A percentile compares a stretch with the other conserved stretches of the same genome.
phyloP scores from a whole-genome alignment of 1,140 invertebrate genomes.

The Musca vetustissima region DNA sequence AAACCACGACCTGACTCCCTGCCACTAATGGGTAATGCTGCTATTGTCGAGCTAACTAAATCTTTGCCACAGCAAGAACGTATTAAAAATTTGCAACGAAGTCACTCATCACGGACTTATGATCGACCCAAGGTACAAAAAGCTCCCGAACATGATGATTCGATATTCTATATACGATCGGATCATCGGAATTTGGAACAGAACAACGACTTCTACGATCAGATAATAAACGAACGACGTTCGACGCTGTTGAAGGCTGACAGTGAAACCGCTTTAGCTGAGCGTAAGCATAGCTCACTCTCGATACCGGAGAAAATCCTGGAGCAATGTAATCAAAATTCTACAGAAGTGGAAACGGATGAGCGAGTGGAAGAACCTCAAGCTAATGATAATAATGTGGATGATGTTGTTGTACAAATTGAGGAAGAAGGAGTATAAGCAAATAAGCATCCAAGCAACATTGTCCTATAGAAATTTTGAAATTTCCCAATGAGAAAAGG shows the following conservation, averaged over 20 bases:
- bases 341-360: neutral
- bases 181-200: conserved; percentile 25
- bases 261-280: conserved; percentile 46
- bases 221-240: conserved; percentile 50
- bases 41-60: conserved; percentile 5
- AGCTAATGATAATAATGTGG: neutral
- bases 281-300: conserved; percentile 35
- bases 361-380: neutral
- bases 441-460: neutral
- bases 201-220: conserved; percentile 50
- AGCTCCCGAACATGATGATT: conserved; percentile 44
- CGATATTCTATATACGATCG: conserved; percentile 49
- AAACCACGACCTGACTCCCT: conserved; percentile 47
- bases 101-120: conserved; percentile 51
- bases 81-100: conserved; percentile 37
- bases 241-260: conserved; percentile 47
- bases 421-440: neutral
- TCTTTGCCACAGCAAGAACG: neutral
- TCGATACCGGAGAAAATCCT: conserved; percentile 21
- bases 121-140: conserved; percentile 45
- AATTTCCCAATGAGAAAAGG: neutral
- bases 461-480: too few relatives aligned
- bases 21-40: conserved; percentile 29
- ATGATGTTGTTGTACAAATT: neutral
- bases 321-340: conserved; percentile 4